Conservation (phyloP, 2,797 vertebrate species). For the Scolopax bukidnonensis region DNA sequence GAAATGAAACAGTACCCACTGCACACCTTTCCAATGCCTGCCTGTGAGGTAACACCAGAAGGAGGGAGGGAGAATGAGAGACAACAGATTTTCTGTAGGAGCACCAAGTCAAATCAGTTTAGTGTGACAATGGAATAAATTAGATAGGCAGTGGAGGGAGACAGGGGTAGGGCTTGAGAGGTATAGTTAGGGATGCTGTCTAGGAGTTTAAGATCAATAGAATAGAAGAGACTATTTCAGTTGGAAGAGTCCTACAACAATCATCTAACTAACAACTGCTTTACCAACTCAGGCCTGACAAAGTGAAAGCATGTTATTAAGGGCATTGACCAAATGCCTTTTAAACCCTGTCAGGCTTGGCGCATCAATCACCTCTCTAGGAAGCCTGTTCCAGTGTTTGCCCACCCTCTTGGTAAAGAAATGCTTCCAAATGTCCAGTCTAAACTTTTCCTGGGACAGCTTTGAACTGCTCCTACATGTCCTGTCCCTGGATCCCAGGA, state of each 20-base stretch:
- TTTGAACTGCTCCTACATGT: accelerated
- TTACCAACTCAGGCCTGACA: not conserved
- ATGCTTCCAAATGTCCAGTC: not conserved
- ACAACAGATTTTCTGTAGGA: not conserved
- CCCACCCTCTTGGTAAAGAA: not conserved
- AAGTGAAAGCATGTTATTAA: not conserved
- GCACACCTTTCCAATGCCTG: not conserved
- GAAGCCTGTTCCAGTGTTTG: not conserved
- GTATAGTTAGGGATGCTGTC: not conserved
- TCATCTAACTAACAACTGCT: not conserved
- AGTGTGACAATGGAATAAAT: not conserved
- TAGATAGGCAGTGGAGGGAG: not conserved
- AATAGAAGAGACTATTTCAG: not conserved
- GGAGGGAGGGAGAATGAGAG: not conserved
- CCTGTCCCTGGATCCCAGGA: not conserved
- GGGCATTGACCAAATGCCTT: not conserved
- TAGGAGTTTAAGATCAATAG: not conserved
- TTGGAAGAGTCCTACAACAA: not conserved
- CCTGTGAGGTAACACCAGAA: not conserved
- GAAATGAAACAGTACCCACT: not conserved
- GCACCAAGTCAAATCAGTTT: not conserved
- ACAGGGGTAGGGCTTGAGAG: not conserved
- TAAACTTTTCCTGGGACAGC: not conserved
- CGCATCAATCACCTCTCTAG: not conserved
- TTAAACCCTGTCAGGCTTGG: not conserved